Evolutionary conservation across 2,888 invertebrate genomes (phyloP), one percentile per base, ranked within the genome.

Genomic region (Mythimna impura): DNA sequence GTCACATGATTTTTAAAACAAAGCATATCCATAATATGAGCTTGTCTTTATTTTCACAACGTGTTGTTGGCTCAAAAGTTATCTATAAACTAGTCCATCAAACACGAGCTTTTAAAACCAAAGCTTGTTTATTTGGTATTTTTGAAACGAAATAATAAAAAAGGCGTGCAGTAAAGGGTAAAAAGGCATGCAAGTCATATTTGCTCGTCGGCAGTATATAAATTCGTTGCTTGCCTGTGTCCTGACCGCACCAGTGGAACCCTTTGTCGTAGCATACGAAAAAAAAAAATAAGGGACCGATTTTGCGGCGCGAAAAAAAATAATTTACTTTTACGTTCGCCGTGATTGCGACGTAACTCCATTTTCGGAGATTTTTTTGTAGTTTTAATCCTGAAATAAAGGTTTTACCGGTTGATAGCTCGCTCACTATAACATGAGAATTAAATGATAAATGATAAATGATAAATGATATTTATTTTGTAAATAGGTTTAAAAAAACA

Each of bases 251-350:
- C n/a, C 17, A 22, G 34, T 14, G 4, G 25, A 65, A 8, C 60
- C 67, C 72, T 79, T 76, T 82, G 70, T 76, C 60, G 67, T 34
- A 55, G 47, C 34, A 17, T 55, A 55, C 66, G 40, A 57, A 22
- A 40, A 67, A 57, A 22, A 47, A 67, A 75, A 72, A 66, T 12
- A 9, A 47, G 22, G n/a, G 22, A 12, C 34, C 43, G 22, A 69
- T 71, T 54, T 61, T 40, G 2, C 52, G 22, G 40, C 43, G 10
- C 36, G 10, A 77, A 73, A 68, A 64, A 71, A 61, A 36, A 20
- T 20, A 47, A 79, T 60, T 55, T 60, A 61, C 36, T 66, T 52
- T 30, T 54, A 30, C 57, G 54, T 63, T 68, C 17, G n/a, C 20
- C 43, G 50, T 22, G 67, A 71, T 40, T 43, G 58, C 50, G 20